These are phyloP conservation scores for Oryzias curvinotus DNA, from an alignment of 2,113 vertebrate genomes.

Conservation along the genomic window DNA sequence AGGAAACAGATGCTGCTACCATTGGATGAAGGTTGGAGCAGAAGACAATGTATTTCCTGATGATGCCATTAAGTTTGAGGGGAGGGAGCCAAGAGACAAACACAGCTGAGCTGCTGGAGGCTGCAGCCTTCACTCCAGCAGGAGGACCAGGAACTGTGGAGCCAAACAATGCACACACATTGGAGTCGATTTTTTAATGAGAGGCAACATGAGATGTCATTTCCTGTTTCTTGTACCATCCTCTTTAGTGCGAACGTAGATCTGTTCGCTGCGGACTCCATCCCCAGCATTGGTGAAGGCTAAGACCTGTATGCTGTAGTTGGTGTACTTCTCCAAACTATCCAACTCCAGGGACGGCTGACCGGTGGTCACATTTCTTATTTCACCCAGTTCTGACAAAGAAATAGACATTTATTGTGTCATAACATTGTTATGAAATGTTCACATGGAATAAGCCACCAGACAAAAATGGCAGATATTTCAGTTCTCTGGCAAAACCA, in stretches of 20 bases:
- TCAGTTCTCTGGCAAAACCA: slow-evolving; percentile 1
- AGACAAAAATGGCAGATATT: too few species aligned
- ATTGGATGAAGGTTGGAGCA: slow-evolving; percentile 97
- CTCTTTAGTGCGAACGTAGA: slow-evolving; percentile 96
- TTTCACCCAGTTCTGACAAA: slow-evolving; percentile 90
- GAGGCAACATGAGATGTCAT: background rate
- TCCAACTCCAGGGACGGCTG: slow-evolving; percentile 93
- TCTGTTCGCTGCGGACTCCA: slow-evolving; percentile 93
- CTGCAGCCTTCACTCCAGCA: slow-evolving; percentile 93
- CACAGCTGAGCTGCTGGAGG: slow-evolving; percentile 89
- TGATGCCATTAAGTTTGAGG: slow-evolving; percentile 93
- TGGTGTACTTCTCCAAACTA: slow-evolving; percentile 95
- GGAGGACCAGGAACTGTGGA: slow-evolving; percentile 92
- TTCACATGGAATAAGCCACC: background rate
- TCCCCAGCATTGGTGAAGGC: slow-evolving; percentile 96
- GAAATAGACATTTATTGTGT: background rate
- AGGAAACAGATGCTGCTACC: slow-evolving; percentile 76
- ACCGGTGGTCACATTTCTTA: slow-evolving; percentile 91
- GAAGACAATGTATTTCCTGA: slow-evolving; percentile 97
- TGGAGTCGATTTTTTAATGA: background rate
- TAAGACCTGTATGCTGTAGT: slow-evolving; percentile 98
- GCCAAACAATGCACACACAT: background rate
- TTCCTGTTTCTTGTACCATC: slow-evolving; percentile 84
- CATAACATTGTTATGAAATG: too few species aligned
- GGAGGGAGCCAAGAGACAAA: slow-evolving; percentile 98